Conservation (phyloP, 2,113 vertebrate genomes). For the Odobenus rosmarus region DNA sequence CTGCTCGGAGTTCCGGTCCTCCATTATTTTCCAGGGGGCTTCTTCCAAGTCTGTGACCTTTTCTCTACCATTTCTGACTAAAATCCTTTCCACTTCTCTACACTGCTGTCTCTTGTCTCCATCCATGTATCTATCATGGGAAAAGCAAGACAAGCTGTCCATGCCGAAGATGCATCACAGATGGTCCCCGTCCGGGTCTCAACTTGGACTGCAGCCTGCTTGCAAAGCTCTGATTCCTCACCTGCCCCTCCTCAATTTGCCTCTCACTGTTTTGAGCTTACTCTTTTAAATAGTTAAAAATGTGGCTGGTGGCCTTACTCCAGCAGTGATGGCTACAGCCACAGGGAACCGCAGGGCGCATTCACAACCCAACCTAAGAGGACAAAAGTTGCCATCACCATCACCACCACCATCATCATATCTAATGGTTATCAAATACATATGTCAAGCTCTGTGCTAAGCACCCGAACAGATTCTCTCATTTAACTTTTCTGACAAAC, state of each 20-base stretch:
- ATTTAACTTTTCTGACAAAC: not conserved
- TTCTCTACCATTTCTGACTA: not conserved
- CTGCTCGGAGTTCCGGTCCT: not conserved
- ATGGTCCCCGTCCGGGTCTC: not conserved
- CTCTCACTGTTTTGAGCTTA: not conserved
- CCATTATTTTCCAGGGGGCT: not conserved
- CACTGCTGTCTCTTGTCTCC: not conserved
- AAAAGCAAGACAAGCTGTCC: not conserved
- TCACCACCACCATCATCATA: not conserved
- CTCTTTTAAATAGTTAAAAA: not conserved
- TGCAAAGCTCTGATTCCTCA: not conserved
- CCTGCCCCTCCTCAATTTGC: fast-evolving
- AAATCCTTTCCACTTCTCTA: not conserved
- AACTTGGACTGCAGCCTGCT: not conserved
- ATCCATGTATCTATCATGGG: fast-evolving
- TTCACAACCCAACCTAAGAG: not conserved
- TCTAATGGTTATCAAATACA: fast-evolving
- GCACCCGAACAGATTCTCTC: too few relatives aligned
- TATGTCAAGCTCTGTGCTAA: not conserved
- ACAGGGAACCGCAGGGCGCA: fast-evolving
- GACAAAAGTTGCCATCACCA: not conserved
- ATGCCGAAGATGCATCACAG: not conserved
- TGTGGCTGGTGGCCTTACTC: too few relatives aligned
- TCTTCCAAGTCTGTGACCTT: not conserved
- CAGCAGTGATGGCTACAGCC: fast-evolving